Evolutionary conservation across 2,888 invertebrate species (phyloP), one percentile per base, ranked within the genome.

Genomic region (Himalopsyche japonica): DNA sequence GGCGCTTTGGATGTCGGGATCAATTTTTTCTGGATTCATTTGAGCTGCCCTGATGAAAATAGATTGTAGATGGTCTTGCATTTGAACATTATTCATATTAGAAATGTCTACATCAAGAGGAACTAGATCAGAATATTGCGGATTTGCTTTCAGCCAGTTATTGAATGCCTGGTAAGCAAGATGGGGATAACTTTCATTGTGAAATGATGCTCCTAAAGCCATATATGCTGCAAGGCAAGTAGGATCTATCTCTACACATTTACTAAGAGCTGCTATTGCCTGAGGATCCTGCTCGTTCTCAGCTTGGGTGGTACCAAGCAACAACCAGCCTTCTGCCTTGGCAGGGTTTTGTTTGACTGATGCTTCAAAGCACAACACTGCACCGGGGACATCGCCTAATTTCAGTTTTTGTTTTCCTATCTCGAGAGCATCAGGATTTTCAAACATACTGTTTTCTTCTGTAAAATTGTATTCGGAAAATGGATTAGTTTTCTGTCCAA

Each of bases 201-300:
- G 98, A 88, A 98, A 98, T 87, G 98, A 97, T 24, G 98, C 97
- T 48, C 98, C 97, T 82, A 99, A 91, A 0, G 97, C 95, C 94
- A 99, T 97, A 82, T 98, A 93, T 0, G 98, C 98, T 87, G 94
- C 94, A 79, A 96, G 91, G 90, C 98, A 98, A 12, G 93, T 92
- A 0, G 97, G 96, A 86, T 97, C 95, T 82, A 99, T 89, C 84
- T 94, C 93, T 79, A 98, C 89, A 84, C 98, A 98, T 90, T 95
- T 96, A 89, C 96, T 96, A 43, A 99, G 92, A 0, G 99, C 99
- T 77, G 96, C 95, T 88, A 99, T 99, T 12, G 98, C 98, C 88
- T 95, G 93, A 3, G 97, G 96, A 91, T 99, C 99, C 91, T 96
- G 98, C 92, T 99, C 99, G 92, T 99, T 99, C 93, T 99, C 98